Base-by-base conservation (phyloP, 1,140 invertebrate genomes). In the Hyphantria cunea region DNA sequence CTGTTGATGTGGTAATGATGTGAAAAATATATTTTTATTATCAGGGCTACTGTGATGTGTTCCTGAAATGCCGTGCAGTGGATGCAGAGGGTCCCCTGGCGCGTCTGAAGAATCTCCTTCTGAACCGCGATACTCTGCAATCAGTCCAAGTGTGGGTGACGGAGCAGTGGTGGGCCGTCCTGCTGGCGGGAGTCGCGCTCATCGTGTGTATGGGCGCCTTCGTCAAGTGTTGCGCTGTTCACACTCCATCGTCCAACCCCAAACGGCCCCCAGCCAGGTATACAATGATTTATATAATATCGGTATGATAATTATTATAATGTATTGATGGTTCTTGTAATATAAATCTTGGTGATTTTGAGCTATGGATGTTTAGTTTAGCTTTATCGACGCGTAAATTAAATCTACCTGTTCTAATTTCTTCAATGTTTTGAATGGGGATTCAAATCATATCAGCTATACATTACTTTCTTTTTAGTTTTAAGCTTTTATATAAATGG, bases 191-290 rank as follows among this genome's bases (percentile, higher is more conserved):
- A 14, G 95, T 99, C 50, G 95, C 93, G 34, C 96, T 99, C 75
- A 95, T 99, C 7, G 95, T 99, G 63, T 95, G 98, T 73, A 99
- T 99, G 98, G 98, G 97, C 17, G 91, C 98, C n/a, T 99, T 99
- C 89, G 99, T 99, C 73, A 99, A 99, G 87, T 99, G 98, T 84
- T 99, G 98, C 91, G 98, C 99, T 11, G 98, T 99, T 52, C 98
- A 99, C 86, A 99, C 99, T 42, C 99, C 99, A 13, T 99, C 97
- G 48, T 98, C 96, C 51, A 99, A 99, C 93, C 98, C 98, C 8
- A 97, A 98, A 84, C 96, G 97, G 78, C 95, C 96, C 49, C 64
- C 54, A 0, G 56, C 64, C 12, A 70, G 58, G 51, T 55, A 47
- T 41, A 4, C 17, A n/a, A n/a, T n/a, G n/a, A n/a, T n/a, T n/a